Evolutionary conservation across 2,888 invertebrate genomes (phyloP).

Genomic region (Myopa tessellatipennis): DNA sequence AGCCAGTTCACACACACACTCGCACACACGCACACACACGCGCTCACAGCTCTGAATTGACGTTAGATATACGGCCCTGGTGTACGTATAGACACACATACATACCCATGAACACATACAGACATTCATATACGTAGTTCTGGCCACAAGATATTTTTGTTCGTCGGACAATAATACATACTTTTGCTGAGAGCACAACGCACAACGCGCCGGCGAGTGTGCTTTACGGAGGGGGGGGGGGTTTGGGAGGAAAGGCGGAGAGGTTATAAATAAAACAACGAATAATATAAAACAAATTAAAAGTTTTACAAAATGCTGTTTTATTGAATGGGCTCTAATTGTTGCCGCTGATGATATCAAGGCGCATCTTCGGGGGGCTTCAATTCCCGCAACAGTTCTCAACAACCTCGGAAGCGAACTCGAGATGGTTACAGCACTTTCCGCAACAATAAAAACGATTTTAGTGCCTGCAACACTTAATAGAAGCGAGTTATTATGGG

Average conservation of each 20-base stretch:
- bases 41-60: constrained; percentile 28
- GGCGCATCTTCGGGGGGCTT: not conserved
- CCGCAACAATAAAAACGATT: constrained; percentile 49
- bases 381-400: not conserved
- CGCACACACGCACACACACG: constrained; percentile 18
- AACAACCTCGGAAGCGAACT: constrained; percentile 43
- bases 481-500: constrained; percentile 42
- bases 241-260: not conserved
- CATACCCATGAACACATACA: constrained; percentile 16
- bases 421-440: constrained; percentile 49
- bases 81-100: constrained; percentile 10
- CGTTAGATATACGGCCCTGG: no score
- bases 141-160: constrained; percentile 10
- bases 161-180: not conserved
- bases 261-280: constrained; percentile 21
- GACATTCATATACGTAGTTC: no score
- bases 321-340: constrained; percentile 16
- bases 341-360: constrained; percentile 2
- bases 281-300: not conserved
- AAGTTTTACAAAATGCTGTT: not conserved
- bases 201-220: no score
- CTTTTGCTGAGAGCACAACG: not conserved
- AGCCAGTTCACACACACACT: constrained; percentile 10
- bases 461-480: constrained; percentile 50
- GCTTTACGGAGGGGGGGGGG: no score